phyloP scores from a whole-genome alignment of 2,113 vertebrate genomes.

The Trochalopteron elliotii region DNA sequence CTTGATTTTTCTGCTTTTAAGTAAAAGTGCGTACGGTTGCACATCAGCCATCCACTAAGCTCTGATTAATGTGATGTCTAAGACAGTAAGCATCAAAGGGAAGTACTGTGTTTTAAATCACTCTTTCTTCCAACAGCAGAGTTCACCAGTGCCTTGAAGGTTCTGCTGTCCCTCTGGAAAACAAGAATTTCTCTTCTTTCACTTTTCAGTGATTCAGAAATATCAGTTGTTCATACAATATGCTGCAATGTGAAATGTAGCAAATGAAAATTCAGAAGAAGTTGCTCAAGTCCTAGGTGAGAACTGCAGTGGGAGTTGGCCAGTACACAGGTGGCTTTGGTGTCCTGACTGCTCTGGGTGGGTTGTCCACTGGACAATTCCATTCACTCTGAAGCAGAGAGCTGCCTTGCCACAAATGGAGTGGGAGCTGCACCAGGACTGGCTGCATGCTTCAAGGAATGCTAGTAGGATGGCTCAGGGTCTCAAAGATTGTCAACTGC shows the following conservation, averaged over 20 bases:
- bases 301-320: neutral
- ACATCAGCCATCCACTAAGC: neutral
- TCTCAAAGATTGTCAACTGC: neutral
- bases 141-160: constrained; percentile 4
- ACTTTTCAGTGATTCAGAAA: neutral
- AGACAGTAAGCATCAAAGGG: constrained; percentile 7
- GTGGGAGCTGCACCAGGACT: neutral
- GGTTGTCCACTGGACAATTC: neutral
- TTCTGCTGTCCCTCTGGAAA: neutral
- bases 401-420: neutral
- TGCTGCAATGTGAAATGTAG: neutral
- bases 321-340: neutral
- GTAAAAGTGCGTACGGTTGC: neutral
- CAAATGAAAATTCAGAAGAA: neutral
- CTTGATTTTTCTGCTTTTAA: constrained; percentile 32
- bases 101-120: constrained; percentile 3
- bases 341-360: neutral
- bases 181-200: neutral
- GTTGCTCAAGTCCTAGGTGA: neutral
- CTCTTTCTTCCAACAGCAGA: neutral
- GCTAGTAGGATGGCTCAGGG: neutral
- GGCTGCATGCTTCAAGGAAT: neutral
- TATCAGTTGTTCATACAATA: neutral
- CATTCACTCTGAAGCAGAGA: neutral
- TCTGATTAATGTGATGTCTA: neutral